Evolutionary conservation across 2,797 vertebrate genomes (phyloP).

Genomic region (Enteromius mattozi): DNA sequence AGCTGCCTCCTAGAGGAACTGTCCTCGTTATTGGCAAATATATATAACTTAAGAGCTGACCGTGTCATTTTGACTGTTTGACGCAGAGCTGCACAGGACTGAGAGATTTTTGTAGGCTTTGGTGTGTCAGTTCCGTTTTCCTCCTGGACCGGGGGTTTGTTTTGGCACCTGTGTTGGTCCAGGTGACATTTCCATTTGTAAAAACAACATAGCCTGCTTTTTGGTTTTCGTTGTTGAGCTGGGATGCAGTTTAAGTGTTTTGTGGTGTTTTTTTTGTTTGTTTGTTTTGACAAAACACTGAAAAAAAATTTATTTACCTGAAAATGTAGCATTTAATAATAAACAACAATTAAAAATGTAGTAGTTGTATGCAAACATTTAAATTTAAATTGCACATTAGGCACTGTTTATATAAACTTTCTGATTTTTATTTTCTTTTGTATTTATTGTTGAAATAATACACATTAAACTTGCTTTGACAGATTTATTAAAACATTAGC

Average conservation of each 20-base stretch:
- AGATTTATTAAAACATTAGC: neutral
- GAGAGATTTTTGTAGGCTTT: slow-evolving; percentile 1
- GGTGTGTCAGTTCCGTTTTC: slow-evolving; percentile 2
- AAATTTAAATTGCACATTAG: neutral
- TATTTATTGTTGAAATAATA: neutral
- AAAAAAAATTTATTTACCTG: neutral
- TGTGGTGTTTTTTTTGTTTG: neutral
- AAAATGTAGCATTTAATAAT: neutral
- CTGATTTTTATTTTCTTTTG: neutral
- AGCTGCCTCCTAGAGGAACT: slow-evolving; percentile 27
- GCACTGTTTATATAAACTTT: neutral
- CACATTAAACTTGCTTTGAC: neutral
- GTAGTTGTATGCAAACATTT: neutral
- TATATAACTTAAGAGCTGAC: neutral
- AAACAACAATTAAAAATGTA: neutral
- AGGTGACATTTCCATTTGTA: slow-evolving; percentile 17
- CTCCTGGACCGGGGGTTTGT: slow-evolving; percentile 1
- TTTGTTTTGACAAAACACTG: neutral
- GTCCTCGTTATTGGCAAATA: slow-evolving; percentile 27
- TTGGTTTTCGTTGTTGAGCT: slow-evolving; percentile 2
- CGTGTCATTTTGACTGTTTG: neutral
- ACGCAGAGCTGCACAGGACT: neutral
- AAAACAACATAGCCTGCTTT: neutral
- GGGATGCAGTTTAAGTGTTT: neutral
- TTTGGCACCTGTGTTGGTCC: slow-evolving; percentile 27